These are phyloP conservation scores for Chamaea fasciata DNA, from an alignment of 2,113 vertebrate genomes.

Conservation along the genomic window DNA sequence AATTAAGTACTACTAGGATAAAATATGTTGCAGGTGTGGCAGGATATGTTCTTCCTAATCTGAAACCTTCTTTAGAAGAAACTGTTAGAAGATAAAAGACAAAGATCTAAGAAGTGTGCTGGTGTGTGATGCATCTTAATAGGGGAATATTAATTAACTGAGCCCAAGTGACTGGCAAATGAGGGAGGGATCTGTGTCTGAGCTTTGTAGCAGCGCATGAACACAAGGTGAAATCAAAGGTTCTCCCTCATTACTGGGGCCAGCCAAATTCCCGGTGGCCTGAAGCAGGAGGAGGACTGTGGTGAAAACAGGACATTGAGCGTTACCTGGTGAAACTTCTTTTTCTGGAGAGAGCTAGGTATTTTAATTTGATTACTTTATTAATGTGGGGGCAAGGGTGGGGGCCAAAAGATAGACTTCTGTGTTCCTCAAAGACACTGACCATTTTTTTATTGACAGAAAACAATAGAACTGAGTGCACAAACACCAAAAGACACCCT, in stretches of 20 bases:
- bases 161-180: not conserved
- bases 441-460: fast-evolving
- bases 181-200: not conserved
- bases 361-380: not conserved
- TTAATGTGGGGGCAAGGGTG: not conserved
- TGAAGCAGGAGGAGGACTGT: not conserved
- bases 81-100: not conserved
- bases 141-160: not conserved
- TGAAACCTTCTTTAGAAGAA: not conserved
- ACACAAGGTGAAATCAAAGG: not conserved
- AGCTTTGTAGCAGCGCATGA: not conserved
- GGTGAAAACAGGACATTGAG: not conserved
- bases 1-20: not conserved
- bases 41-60: not conserved
- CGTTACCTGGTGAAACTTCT: not conserved
- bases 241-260: not conserved
- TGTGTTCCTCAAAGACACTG: not conserved
- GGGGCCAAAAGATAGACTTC: not conserved
- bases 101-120: not conserved
- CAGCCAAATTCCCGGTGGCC: not conserved
- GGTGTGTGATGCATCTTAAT: not conserved
- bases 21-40: not conserved
- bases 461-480: not conserved
- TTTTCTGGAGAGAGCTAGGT: not conserved
- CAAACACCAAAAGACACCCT: not conserved